Evolutionary conservation across 2,888 invertebrate species (phyloP).

Genomic region (Troilus luridus): DNA sequence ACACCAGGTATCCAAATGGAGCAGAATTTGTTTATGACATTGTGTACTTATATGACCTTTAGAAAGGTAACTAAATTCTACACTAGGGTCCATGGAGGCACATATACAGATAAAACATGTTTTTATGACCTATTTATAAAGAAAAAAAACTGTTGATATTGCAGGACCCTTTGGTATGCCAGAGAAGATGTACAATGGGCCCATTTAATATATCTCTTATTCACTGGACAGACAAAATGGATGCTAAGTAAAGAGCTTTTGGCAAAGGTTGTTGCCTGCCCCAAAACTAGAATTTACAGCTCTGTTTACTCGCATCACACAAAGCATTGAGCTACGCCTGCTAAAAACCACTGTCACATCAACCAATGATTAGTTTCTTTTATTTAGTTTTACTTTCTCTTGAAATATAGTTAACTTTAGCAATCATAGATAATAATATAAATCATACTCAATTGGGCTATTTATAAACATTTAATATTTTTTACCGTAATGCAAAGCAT

Average conservation of each 20-base stretch:
- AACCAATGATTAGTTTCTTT: background rate
- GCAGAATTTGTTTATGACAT: too few species aligned
- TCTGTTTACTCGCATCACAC: conserved; percentile 33
- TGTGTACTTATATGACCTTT: too few species aligned
- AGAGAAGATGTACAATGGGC: background rate
- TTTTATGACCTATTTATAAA: too few species aligned
- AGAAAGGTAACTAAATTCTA: too few species aligned
- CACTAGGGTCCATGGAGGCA: too few species aligned
- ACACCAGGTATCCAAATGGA: too few species aligned
- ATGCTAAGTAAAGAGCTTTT: conserved; percentile 23
- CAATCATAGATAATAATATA: background rate
- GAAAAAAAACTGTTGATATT: too few species aligned
- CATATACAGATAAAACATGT: too few species aligned
- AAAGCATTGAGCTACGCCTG: background rate
- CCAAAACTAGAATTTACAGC: conserved; percentile 24
- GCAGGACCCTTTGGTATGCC: too few species aligned
- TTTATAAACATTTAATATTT: too few species aligned
- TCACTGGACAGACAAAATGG: background rate
- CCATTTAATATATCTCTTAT: conserved; percentile 15
- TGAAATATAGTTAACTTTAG: background rate
- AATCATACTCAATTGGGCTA: too few species aligned
- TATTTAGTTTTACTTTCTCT: background rate
- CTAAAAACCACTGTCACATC: background rate
- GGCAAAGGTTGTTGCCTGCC: background rate
- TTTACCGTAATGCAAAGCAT: too few species aligned